A percentile compares a stretch with the other conserved stretches of the same genome.
phyloP scores from a whole-genome alignment of 2,113 vertebrate species.

The Chrysochloris asiatica region DNA sequence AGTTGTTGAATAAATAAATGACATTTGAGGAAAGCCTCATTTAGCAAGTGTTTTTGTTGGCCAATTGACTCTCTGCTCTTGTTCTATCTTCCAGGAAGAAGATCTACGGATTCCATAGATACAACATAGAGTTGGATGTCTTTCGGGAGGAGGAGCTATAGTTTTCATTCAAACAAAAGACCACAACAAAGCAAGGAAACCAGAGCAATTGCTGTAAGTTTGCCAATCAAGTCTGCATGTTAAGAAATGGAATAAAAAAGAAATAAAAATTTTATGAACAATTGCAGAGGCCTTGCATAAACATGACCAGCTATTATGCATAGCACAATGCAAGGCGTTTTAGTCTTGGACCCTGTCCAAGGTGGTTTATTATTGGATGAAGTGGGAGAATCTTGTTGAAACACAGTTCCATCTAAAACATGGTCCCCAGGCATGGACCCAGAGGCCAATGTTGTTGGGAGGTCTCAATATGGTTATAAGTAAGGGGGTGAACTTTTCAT shows the following conservation, averaged over 20 bases:
- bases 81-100: slow-evolving; percentile 8
- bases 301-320: slow-evolving; percentile 19
- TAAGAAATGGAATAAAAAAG: slow-evolving; percentile 39
- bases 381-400: slow-evolving; percentile 48
- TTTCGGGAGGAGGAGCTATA: slow-evolving; percentile 23
- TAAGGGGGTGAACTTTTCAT: background rate
- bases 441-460: background rate
- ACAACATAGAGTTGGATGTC: background rate
- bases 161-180: slow-evolving; percentile 41
- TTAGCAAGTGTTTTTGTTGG: slow-evolving; percentile 45
- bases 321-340: slow-evolving; percentile 28
- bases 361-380: slow-evolving; percentile 32
- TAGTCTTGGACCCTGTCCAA: slow-evolving; percentile 52
- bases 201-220: background rate
- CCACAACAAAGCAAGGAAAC: slow-evolving; percentile 45
- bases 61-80: slow-evolving; percentile 44
- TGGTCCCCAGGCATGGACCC: background rate
- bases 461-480: background rate
- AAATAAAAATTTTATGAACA: slow-evolving; percentile 26
- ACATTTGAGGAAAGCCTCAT: slow-evolving; percentile 64
- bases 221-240: slow-evolving; percentile 3
- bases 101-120: slow-evolving; percentile 21
- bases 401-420: slow-evolving; percentile 27
- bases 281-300: slow-evolving; percentile 23
- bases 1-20: slow-evolving; percentile 59